phyloP scores from a whole-genome alignment of 2,797 vertebrate genomes.

The Takifugu rubripes region DNA sequence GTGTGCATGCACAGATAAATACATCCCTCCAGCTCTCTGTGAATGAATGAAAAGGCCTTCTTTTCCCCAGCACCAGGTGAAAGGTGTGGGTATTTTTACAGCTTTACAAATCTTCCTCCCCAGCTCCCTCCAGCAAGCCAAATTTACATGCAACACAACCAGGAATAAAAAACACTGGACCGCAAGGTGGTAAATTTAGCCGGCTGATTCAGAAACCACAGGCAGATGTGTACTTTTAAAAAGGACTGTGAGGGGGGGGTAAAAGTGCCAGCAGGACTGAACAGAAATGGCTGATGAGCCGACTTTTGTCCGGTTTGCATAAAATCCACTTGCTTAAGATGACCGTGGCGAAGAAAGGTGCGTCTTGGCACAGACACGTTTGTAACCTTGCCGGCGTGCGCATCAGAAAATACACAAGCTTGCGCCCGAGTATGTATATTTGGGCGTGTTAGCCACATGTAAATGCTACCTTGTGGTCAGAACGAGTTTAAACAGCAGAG shows the following conservation, averaged over 20 bases:
- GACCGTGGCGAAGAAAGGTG: conserved; percentile 45
- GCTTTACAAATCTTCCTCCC: conserved; percentile 71
- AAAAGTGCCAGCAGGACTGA: conserved; percentile 60
- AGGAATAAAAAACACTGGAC: conserved; percentile 71
- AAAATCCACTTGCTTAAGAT: conserved; percentile 60
- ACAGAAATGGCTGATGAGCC: conserved; percentile 71
- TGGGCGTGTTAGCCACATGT: conserved; percentile 62
- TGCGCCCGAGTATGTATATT: conserved; percentile 38
- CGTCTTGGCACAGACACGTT: conserved; percentile 30
- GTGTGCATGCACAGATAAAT: conserved; percentile 58
- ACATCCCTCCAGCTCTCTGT: conserved; percentile 53
- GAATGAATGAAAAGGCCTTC: conserved; percentile 67
- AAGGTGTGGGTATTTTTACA: conserved; percentile 76
- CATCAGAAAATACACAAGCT: neutral
- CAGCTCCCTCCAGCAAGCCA: conserved; percentile 56
- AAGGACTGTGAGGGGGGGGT: conserved; percentile 51
- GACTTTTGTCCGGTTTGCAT: conserved; percentile 65
- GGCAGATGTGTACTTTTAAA: conserved; percentile 75
- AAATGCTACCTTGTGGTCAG: conserved; percentile 72
- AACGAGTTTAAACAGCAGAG: conserved; percentile 68
- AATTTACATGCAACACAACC: conserved; percentile 75
- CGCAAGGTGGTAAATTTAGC: conserved; percentile 79
- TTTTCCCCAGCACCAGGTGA: conserved; percentile 66
- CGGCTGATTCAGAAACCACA: conserved; percentile 78
- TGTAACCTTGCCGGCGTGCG: conserved; percentile 37